phyloP scores from a whole-genome alignment of 2,797 vertebrate species.

The Mycteria americana region DNA sequence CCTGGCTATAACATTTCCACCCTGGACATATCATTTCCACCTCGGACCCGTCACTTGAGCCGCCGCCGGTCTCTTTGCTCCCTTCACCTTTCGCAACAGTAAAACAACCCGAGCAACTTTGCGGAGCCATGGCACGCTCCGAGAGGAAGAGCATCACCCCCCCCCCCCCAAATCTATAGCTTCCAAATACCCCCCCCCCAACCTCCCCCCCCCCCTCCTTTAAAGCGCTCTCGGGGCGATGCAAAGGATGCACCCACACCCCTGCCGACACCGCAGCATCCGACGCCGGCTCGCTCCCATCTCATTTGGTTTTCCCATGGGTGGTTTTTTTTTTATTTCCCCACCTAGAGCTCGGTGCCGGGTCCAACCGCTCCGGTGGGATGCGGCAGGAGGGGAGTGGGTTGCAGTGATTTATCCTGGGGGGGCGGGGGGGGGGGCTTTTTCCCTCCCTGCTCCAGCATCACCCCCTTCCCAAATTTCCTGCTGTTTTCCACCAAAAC shows the following conservation, averaged over 20 bases:
- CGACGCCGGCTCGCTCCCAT: not conserved
- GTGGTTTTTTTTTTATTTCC: not conserved
- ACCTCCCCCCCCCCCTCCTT: not conserved
- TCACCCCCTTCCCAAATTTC: not conserved
- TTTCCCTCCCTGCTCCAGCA: not conserved
- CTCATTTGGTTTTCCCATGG: not conserved
- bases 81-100: not conserved
- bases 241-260: not conserved
- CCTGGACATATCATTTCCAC: not conserved
- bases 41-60: not conserved
- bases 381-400: not conserved
- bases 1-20: not conserved
- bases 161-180: not conserved
- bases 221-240: not conserved
- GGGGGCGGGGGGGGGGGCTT: fast-evolving
- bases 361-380: not conserved
- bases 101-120: not conserved
- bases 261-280: not conserved
- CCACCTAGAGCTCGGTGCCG: no score
- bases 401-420: not conserved
- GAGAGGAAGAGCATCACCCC: not conserved
- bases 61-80: not conserved
- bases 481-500: not conserved
- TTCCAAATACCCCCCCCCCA: not conserved
- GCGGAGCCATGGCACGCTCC: fast-evolving